Percentiles rank a stretch among this genome's conserved stretches.
Conservation (phyloP, 1,140 invertebrate genomes). For the Heterodera schachtii region DNA sequence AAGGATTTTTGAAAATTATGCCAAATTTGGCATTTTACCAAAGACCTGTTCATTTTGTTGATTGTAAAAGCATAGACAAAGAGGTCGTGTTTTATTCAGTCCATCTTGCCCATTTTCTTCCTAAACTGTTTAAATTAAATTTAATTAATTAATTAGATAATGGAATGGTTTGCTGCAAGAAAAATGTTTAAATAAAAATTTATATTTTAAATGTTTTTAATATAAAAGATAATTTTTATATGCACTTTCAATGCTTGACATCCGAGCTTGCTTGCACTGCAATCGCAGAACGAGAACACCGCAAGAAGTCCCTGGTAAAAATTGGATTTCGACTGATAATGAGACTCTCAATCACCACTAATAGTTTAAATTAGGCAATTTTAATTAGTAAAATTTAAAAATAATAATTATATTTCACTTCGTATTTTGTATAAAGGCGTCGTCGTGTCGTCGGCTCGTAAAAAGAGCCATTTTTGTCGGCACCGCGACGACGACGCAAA, state of each 20-base stretch:
- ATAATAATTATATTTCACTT: background rate
- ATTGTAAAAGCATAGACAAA: conserved; percentile 64
- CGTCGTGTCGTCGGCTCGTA: background rate
- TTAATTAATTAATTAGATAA: too few relatives aligned
- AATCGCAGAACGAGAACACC: conserved; percentile 53
- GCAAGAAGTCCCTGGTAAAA: conserved; percentile 45
- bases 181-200: too few relatives aligned
- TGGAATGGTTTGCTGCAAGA: too few relatives aligned
- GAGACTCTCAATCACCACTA: too few relatives aligned
- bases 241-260: conserved; percentile 44
- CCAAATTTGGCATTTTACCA: background rate
- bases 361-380: too few relatives aligned
- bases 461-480: background rate
- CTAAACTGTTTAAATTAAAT: background rate
- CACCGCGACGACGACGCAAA: background rate
- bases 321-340: conserved; percentile 1
- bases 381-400: conserved; percentile 10
- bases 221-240: background rate
- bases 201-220: too few relatives aligned
- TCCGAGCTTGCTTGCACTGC: conserved; percentile 25
- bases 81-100: background rate
- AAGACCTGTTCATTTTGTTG: conserved; percentile 53
- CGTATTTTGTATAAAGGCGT: conserved; percentile 9
- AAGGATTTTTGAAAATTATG: too few relatives aligned
- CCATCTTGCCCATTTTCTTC: conserved; percentile 3